Base-by-base conservation (phyloP, 2,888 invertebrate genomes). In the Meiosimyza platycephala region DNA sequence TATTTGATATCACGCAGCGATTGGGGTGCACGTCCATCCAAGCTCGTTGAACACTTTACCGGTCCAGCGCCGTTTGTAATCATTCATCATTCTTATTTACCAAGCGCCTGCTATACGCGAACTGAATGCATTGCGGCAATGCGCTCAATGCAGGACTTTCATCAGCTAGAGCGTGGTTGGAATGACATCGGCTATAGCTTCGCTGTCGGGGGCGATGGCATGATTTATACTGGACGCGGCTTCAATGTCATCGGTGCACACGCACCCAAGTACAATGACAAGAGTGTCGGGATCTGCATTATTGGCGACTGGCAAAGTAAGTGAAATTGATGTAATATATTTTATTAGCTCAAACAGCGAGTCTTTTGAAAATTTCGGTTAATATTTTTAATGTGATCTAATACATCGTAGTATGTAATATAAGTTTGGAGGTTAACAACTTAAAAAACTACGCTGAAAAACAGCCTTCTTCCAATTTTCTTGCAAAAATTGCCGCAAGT, bases 231-330 rank as follows among this genome's bases (percentile, higher is more conserved):
- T 76, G 93, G 93, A 2, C 89, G 93, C 4, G 93, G 93, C 0
- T 94, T 94, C 91, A 88, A 90, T 67, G 85, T 87, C 1, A 85
- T 91, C 0, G 94, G 94, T 0, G 93, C 93, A 0, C 94, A 95
- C 84, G 91, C 94, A 0, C 90, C 90, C 5, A 86, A 85, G 72
- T 93, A 92, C 87, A 94, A 92, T 85, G 88, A 88, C 75, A 88
- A 89, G 81, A 93, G 93, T 82, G 89, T 93, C 62, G 93, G 93
- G 18, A 91, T 94, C 74, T 92, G 92, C 76, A 82, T 93, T 13
- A 93, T 93, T 74, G 93, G 93, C 12, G 92, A 93, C 81, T 93
- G 92, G 91, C 89, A 89, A 88, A 88, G 93, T 93, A 84, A 90
- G 90, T 88, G 40, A 48, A 48, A 18, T 6, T 51, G 51, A 33